phyloP scores from a whole-genome alignment of 2,113 vertebrate species.

The Melanerpes aurifrons region DNA sequence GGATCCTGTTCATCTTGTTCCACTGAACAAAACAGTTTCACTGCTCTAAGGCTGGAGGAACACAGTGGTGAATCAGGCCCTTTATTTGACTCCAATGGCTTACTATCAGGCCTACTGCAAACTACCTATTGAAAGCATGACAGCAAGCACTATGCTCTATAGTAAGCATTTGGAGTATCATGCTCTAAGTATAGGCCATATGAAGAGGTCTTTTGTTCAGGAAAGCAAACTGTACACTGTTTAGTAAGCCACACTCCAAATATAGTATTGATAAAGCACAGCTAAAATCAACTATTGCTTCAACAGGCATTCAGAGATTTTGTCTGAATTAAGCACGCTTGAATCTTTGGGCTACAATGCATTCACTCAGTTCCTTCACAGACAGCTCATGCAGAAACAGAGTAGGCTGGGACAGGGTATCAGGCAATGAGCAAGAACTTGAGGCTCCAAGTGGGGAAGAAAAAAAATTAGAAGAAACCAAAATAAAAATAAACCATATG shows the following conservation, averaged over 20 bases:
- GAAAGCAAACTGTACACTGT: constrained; percentile 54
- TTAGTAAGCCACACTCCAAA: constrained; percentile 59
- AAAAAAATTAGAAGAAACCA: neutral
- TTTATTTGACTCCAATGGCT: constrained; percentile 61
- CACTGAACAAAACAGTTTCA: constrained; percentile 30
- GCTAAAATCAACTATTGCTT: constrained; percentile 69
- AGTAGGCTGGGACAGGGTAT: constrained; percentile 17
- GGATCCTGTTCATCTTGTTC: constrained; percentile 47
- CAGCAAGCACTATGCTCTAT: constrained; percentile 52
- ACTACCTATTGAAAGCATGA: constrained; percentile 65
- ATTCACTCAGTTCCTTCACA: constrained; percentile 51
- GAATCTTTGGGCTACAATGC: constrained; percentile 54
- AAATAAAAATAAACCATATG: constrained; percentile 77
- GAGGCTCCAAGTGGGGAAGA: constrained; percentile 63
- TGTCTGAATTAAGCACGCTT: constrained; percentile 61
- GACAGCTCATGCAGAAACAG: constrained; percentile 38
- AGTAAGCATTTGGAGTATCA: constrained; percentile 46
- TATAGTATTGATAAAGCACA: constrained; percentile 54
- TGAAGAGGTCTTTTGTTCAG: constrained; percentile 72
- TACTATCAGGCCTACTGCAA: constrained; percentile 57
- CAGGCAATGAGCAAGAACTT: neutral
- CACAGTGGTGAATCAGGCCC: constrained; percentile 60
- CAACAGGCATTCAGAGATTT: constrained; percentile 65
- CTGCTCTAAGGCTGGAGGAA: constrained; percentile 9
- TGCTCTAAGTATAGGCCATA: constrained; percentile 28